phyloP scores from a whole-genome alignment of 2,113 vertebrate species.

The Sinocyclocheilus rhinocerous region DNA sequence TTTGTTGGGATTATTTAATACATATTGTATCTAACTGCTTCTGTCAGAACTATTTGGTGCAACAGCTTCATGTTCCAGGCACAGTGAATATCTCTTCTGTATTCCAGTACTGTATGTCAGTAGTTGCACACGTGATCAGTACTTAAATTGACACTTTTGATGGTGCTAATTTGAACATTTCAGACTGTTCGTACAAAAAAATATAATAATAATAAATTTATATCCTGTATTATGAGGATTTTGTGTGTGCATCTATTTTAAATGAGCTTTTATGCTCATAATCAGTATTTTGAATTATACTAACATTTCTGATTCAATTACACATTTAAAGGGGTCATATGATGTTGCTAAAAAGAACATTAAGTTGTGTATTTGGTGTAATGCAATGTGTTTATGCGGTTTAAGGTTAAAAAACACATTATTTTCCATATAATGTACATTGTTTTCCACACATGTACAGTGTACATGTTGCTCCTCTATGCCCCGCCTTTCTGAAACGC shows the following conservation, averaged over 20 bases:
- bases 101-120: slow-evolving; percentile 79
- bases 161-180: slow-evolving; percentile 83
- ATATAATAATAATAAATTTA: slow-evolving; percentile 67
- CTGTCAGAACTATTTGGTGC: slow-evolving; percentile 59
- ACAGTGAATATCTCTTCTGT: slow-evolving; percentile 70
- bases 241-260: slow-evolving; percentile 73
- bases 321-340: too few relatives aligned
- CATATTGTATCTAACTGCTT: slow-evolving; percentile 62
- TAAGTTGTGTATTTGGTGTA: too few relatives aligned
- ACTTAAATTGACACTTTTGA: slow-evolving; percentile 77
- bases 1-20: slow-evolving; percentile 70
- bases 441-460: too few relatives aligned
- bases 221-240: slow-evolving; percentile 66
- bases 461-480: too few relatives aligned
- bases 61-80: slow-evolving; percentile 66
- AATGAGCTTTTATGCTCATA: slow-evolving; percentile 19
- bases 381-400: too few relatives aligned
- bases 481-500: too few relatives aligned
- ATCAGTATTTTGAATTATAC: background rate
- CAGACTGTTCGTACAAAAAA: slow-evolving; percentile 63
- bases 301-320: background rate
- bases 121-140: slow-evolving; percentile 78
- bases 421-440: too few relatives aligned
- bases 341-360: too few relatives aligned
- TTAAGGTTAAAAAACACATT: too few relatives aligned